These are phyloP conservation scores for Aphelenchoides bicaudatus DNA, from an alignment of 2,888 invertebrate genomes.

Conservation along the genomic window DNA sequence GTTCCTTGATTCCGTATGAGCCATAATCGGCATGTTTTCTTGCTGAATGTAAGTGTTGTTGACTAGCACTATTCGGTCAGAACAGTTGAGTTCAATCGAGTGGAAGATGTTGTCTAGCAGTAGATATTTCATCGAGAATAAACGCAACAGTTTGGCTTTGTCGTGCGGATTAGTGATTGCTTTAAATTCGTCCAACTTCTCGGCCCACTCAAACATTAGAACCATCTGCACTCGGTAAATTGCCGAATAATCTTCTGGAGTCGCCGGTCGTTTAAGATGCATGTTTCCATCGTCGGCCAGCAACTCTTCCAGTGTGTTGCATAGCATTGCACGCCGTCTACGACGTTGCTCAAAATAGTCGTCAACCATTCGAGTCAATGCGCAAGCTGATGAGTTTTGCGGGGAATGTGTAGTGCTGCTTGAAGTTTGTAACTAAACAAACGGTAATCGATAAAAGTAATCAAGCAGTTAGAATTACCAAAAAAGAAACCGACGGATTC, in stretches of 20 bases:
- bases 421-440: slow-evolving; percentile 1
- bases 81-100: slow-evolving; percentile 45
- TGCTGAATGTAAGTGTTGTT: slow-evolving; percentile 20
- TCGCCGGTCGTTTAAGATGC: slow-evolving; percentile 37
- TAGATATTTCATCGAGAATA: slow-evolving; percentile 49
- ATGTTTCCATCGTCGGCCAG: slow-evolving; percentile 38
- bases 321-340: slow-evolving; percentile 49
- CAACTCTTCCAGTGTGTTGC: slow-evolving; percentile 51
- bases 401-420: slow-evolving; percentile 24
- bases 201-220: slow-evolving; percentile 58
- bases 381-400: slow-evolving; percentile 23
- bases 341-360: slow-evolving; percentile 46
- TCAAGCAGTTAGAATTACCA: neutral
- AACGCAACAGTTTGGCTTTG: slow-evolving; percentile 49
- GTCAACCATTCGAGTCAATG: slow-evolving; percentile 30
- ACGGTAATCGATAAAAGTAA: neutral
- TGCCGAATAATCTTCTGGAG: slow-evolving; percentile 40
- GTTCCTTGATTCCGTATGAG: neutral
- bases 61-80: slow-evolving; percentile 41
- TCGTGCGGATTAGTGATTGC: slow-evolving; percentile 42
- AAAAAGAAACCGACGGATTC: too few relatives aligned
- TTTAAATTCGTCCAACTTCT: slow-evolving; percentile 50
- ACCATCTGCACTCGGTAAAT: slow-evolving; percentile 43
- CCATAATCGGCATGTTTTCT: slow-evolving; percentile 7
- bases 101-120: slow-evolving; percentile 56